Evolutionary conservation across 2,797 vertebrate genomes (phyloP).

Genomic region (Limnodromus scolopaceus): DNA sequence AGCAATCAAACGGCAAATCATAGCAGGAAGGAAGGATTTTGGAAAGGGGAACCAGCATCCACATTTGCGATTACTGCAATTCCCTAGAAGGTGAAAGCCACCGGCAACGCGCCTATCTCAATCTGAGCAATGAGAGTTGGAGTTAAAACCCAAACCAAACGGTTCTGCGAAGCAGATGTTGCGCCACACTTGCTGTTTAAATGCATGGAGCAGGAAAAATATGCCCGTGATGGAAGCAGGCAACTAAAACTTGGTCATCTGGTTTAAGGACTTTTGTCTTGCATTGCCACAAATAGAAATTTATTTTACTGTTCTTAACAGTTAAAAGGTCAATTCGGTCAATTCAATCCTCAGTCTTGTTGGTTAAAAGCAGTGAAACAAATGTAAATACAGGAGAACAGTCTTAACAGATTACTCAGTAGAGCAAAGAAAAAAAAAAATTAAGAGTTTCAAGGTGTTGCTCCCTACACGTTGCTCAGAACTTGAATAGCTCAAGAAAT

Average conservation of each 20-base stretch:
- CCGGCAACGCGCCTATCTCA: neutral
- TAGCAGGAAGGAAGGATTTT: conserved; percentile 69
- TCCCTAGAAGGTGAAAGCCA: conserved; percentile 57
- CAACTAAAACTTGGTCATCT: neutral
- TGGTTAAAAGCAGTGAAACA: conserved; percentile 17
- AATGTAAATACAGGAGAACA: neutral
- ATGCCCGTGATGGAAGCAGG: conserved; percentile 52
- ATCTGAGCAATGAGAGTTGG: conserved; percentile 47
- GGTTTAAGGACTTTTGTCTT: conserved; percentile 9
- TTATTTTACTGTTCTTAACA: neutral
- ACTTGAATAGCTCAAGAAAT: neutral
- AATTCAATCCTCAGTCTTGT: neutral
- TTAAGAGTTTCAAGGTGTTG: neutral
- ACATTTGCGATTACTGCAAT: conserved; percentile 47
- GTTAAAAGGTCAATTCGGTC: neutral
- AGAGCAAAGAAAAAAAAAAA: neutral
- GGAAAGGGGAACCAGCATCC: conserved; percentile 66
- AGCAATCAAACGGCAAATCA: conserved; percentile 85
- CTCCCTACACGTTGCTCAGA: neutral
- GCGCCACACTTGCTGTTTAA: conserved; percentile 41
- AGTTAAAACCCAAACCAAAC: conserved; percentile 46
- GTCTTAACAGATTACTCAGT: neutral
- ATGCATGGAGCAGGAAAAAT: conserved; percentile 48
- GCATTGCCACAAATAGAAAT: neutral
- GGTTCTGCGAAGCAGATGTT: conserved; percentile 54